Percentiles rank a stretch among this genome's conserved stretches.
These are phyloP conservation scores for Sabellastarte sp. DNA, from an alignment of 2,888 invertebrate species.

Conservation along the genomic window DNA sequence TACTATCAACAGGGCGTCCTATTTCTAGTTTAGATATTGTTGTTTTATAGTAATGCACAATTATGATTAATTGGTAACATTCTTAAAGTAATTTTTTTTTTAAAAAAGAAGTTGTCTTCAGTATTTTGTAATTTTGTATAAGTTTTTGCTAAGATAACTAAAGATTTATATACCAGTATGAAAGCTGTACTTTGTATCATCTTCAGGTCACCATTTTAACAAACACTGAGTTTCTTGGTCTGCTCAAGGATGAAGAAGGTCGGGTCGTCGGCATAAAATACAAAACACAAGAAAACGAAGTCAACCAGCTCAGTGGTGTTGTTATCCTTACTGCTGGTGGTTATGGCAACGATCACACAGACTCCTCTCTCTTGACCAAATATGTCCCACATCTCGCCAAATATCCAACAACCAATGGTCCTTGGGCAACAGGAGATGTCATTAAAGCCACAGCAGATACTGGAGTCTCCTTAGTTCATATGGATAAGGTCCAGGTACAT, in stretches of 20 bases:
- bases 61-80: too few species aligned
- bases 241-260: neutral
- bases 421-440: constrained; percentile 33
- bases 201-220: neutral
- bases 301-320: constrained; percentile 9
- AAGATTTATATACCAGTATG: too few species aligned
- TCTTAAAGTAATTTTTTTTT: too few species aligned
- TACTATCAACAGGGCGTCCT: too few species aligned
- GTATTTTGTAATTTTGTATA: too few species aligned
- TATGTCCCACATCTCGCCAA: constrained; percentile 21
- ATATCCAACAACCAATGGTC: constrained; percentile 30
- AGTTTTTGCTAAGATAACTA: too few species aligned
- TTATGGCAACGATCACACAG: constrained; percentile 26
- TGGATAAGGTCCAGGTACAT: constrained; percentile 30
- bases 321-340: constrained; percentile 30
- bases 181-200: too few species aligned
- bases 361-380: constrained; percentile 20
- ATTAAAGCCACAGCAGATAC: constrained; percentile 14
- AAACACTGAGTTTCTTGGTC: neutral
- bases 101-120: too few species aligned
- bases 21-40: too few species aligned
- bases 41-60: too few species aligned
- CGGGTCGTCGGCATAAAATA: constrained; percentile 7
- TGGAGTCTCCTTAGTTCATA: constrained; percentile 20
- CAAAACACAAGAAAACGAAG: neutral